Evolutionary conservation across 1,140 invertebrate species (phyloP), one percentile per base, ranked within the genome.

Genomic region (Drosophila mojavensis): DNA sequence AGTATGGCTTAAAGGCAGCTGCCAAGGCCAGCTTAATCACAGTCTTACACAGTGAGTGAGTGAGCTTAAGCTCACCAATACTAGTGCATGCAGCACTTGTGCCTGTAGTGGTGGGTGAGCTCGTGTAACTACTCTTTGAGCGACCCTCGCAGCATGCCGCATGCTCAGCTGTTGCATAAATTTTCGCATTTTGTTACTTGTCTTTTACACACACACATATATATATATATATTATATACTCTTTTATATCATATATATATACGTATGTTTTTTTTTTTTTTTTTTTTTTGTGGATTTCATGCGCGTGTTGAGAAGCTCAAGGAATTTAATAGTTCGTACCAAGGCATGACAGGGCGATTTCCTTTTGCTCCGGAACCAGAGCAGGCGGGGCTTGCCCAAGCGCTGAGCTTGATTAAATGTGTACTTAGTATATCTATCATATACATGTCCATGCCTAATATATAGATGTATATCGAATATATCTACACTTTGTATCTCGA

Each of bases 151-250:
- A 20, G 28, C 24, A 54, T 77, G 47, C 43, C 53, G 55, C 15
- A 61, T 74, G 63, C 75, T 71, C 83, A 88, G 83, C 83, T 88
- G 83, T 86, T 86, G 83, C 83, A 86, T 86, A 86, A 83, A 86
- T 83, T 79, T 82, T 77, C 81, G 75, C 81, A 85, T 84, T 84
- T 84, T 51, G 68, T 77, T 75, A 68, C 77, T 64, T 81, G 72
- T 68, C 67, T 86, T 56, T 36, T 24, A 55, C 28, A 17, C 56
- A 55, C 64, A 41, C 50, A 62, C 53, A 41, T 39, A 39, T 39
- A 13, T 39, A 39, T 4, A 39, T 13, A 39, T 13, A 39, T 39
- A 36, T 33, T 72, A 28, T 66, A 24, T 33, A 54, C 47, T 0
- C 47, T 0, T 17, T 17, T 17, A 17, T 17, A 17, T 17, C 17